A percentile compares a stretch with the other conserved stretches of the same genome.
phyloP scores from a whole-genome alignment of 1,140 invertebrate species.

The Melanaphis sacchari region DNA sequence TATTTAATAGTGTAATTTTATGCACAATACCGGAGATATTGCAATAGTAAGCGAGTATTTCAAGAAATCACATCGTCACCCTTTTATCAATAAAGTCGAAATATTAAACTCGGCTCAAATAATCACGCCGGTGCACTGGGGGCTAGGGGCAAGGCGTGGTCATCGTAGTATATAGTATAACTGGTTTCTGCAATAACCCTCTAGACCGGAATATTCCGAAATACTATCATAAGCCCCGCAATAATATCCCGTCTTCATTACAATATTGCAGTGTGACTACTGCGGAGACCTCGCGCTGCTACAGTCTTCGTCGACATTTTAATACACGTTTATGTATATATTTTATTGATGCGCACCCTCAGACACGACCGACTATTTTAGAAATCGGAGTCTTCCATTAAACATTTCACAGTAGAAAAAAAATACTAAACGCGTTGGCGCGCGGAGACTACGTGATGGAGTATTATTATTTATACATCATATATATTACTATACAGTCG shows the following conservation, averaged over 20 bases:
- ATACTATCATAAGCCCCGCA: neutral
- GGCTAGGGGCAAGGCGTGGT: neutral
- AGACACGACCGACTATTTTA: neutral
- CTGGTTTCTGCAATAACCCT: neutral
- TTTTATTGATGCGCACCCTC: neutral
- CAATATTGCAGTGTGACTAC: neutral
- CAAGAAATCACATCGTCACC: neutral
- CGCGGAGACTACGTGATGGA: neutral
- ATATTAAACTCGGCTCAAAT: neutral
- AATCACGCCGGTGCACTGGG: neutral
- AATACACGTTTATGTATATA: neutral
- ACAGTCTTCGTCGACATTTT: neutral
- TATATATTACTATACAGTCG: neutral
- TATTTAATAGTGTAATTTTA: neutral
- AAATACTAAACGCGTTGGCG: neutral
- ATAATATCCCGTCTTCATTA: neutral
- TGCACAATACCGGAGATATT: neutral
- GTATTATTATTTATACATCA: neutral
- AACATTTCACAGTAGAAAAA: neutral
- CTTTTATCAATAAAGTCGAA: neutral
- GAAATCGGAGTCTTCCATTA: neutral
- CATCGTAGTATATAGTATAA: neutral
- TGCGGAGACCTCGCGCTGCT: neutral
- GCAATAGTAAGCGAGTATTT: neutral
- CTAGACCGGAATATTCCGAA: neutral